Base-by-base conservation (phyloP, 2,113 vertebrate genomes). In the Eulacestoma nigropectus region DNA sequence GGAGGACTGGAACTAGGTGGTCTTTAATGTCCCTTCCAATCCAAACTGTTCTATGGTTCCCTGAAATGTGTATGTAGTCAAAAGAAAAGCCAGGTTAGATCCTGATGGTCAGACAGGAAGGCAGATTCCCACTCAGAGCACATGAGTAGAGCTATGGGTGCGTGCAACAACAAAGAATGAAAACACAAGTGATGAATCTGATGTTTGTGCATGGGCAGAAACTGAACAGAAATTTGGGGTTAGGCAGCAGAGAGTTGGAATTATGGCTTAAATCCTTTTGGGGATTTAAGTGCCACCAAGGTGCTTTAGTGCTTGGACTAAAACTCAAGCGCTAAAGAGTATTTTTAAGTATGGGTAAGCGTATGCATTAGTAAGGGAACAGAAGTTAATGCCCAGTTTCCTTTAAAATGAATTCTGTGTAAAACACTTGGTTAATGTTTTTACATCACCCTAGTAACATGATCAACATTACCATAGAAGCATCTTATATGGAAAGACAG, bases 401-500 rank as follows among this genome's bases (percentile, higher is more conserved):
- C 90, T 91, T 85, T 93, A 74, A 96, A 96, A 87, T 52, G 12
- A 90, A 70, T 77, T 89, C n/a, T 53, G 63, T 81, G 47, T 91
- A 77, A 94, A 91, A 93, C 41, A 56, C 62, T 89, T 87, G 17
- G 35, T 93, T 92, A 91, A 84, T 93, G 82, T 97, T 97, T 96
- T 96, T 89, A 90, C 84, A 88, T 97, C 90, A 96, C 93, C 93
- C 35, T 94, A 72, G 86, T 90, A 97, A 94, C 94, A 56, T 4
- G 10, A 92, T 88, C 69, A 95, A 95, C 89, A 90, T 95, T 91
- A 89, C 73, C 79, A 94, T 85, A 84, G 93, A 68, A 93, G 84
- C 70, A 90, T 95, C 93, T 86, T 83, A 90, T 89, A 91, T 78
- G 92, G 95, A 94, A 96, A 96, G 63, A 94, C 80, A 95, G 73